Conservation (phyloP, 2,113 vertebrate species). For the Sylvicapra grimmia region DNA sequence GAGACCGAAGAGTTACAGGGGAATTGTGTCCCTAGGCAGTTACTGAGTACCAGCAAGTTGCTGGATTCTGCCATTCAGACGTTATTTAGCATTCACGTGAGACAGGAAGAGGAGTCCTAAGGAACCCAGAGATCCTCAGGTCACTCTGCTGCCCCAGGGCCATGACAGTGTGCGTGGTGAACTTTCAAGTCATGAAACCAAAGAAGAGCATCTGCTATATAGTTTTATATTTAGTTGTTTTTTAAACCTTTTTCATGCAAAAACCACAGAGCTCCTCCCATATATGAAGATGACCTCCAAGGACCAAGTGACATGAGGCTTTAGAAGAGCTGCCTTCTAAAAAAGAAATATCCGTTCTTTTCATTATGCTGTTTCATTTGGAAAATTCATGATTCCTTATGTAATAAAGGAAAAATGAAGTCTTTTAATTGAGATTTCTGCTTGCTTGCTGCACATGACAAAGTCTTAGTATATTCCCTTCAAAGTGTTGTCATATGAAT, state of each 20-base stretch:
- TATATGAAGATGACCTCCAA: not conserved
- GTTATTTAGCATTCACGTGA: not conserved
- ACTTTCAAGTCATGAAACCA: not conserved
- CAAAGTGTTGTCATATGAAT: no score
- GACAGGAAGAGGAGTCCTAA: not conserved
- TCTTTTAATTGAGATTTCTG: not conserved
- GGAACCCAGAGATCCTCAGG: not conserved
- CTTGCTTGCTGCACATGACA: not conserved
- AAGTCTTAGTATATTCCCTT: not conserved
- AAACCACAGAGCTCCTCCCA: not conserved
- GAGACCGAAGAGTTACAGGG: not conserved
- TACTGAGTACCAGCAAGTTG: not conserved
- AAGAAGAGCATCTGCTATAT: not conserved
- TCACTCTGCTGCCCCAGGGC: not conserved
- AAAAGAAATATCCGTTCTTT: not conserved
- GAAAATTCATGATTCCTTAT: not conserved
- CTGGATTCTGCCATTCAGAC: not conserved
- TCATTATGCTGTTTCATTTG: not conserved
- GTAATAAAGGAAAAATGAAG: not conserved
- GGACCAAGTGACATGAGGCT: not conserved
- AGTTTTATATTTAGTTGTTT: not conserved
- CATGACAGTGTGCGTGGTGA: no score
- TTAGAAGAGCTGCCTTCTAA: not conserved
- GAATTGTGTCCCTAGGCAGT: not conserved
- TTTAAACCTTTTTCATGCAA: not conserved